phyloP scores from a whole-genome alignment of 2,797 vertebrate species.

The Sciurus carolinensis region DNA sequence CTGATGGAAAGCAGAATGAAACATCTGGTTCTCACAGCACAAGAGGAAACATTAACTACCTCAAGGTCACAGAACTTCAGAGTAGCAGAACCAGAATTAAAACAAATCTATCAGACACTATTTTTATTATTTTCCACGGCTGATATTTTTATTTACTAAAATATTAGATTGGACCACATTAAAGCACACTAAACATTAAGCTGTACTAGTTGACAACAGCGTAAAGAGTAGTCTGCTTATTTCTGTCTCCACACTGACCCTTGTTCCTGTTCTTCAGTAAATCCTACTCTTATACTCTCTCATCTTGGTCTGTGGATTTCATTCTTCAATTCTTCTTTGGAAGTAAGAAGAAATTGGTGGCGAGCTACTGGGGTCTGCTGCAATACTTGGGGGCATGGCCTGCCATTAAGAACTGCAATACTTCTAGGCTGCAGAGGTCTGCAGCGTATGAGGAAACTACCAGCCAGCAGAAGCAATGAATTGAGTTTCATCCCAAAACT shows the following conservation, averaged over 20 bases:
- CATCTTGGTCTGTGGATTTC: too few species aligned
- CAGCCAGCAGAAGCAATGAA: too few species aligned
- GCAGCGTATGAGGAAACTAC: too few species aligned
- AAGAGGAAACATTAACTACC: background rate
- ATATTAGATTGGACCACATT: background rate
- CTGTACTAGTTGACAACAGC: background rate
- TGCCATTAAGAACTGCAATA: too few species aligned
- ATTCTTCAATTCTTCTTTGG: too few species aligned
- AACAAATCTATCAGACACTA: background rate
- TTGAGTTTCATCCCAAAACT: too few species aligned
- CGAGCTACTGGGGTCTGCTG: too few species aligned
- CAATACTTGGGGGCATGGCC: too few species aligned
- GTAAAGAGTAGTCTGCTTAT: background rate
- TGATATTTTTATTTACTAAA: background rate
- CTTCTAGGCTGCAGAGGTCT: too few species aligned
- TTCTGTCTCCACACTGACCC: background rate
- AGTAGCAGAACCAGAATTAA: background rate
- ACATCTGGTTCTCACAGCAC: background rate
- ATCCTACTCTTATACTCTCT: too few species aligned
- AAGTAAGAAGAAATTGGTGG: too few species aligned
- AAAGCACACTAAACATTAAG: background rate
- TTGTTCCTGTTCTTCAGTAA: background rate
- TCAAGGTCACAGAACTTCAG: background rate
- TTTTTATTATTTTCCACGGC: background rate
- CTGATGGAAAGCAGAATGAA: background rate